A percentile compares a stretch with the other conserved stretches of the same genome.
Evolutionary conservation across 2,888 invertebrate species (phyloP).

Genomic region (Scaptomyza tumidula): DNA sequence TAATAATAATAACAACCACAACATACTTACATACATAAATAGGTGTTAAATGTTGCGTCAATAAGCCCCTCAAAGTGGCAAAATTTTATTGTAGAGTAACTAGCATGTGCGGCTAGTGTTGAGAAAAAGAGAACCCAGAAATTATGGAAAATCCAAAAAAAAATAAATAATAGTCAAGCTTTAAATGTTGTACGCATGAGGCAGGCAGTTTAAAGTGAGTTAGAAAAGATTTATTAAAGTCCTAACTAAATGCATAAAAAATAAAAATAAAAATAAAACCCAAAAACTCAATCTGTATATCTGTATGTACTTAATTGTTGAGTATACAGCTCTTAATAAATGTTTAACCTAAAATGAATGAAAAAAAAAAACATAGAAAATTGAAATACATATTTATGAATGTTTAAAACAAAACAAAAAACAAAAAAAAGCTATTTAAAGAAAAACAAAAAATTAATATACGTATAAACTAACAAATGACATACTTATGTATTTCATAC

Average conservation of each 20-base stretch:
- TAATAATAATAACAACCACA: constrained; percentile 5
- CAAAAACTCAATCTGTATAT: constrained; percentile 38
- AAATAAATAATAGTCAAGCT: constrained; percentile 65
- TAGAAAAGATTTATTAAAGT: constrained; percentile 26
- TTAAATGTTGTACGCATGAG: constrained; percentile 71
- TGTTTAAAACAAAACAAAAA: constrained; percentile 51
- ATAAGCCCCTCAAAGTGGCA: constrained; percentile 51
- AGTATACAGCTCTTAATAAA: constrained; percentile 51
- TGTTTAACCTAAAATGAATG: constrained; percentile 46
- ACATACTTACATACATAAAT: constrained; percentile 25
- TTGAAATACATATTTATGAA: constrained; percentile 62
- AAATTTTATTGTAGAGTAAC: constrained; percentile 59
- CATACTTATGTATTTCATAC: constrained; percentile 22
- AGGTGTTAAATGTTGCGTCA: constrained; percentile 71
- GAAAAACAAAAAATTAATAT: constrained; percentile 14
- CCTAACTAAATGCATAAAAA: constrained; percentile 30
- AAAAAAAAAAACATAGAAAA: constrained; percentile 35
- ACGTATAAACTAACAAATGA: constrained; percentile 1
- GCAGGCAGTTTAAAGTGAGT: constrained; percentile 15
- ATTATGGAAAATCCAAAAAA: constrained; percentile 13
- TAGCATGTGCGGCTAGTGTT: constrained; percentile 23
- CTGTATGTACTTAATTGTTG: constrained; percentile 58
- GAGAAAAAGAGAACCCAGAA: constrained; percentile 13
- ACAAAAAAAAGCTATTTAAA: constrained; percentile 40
- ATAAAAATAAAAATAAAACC: constrained; percentile 20